These are phyloP conservation scores for Anguilla japonica DNA, from an alignment of 2,113 vertebrate species.

Conservation along the genomic window DNA sequence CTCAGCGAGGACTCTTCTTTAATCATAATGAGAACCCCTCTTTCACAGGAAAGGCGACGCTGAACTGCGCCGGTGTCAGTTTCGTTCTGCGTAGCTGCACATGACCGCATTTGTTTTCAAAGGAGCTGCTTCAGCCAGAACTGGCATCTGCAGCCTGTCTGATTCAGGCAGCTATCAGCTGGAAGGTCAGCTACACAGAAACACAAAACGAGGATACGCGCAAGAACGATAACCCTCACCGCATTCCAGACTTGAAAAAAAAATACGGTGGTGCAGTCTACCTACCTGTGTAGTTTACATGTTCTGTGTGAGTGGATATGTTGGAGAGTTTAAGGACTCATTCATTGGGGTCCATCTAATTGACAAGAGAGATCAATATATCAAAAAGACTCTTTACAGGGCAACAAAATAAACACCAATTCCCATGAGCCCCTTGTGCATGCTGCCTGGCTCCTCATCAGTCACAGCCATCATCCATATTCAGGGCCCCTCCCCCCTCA, in stretches of 20 bases:
- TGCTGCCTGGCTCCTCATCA: conserved; percentile 59
- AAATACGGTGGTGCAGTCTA: conserved; percentile 23
- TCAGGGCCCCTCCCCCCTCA: conserved; percentile 46
- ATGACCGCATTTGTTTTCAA: neutral
- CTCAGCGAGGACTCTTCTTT: neutral
- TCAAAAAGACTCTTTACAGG: conserved; percentile 63
- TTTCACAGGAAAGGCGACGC: neutral
- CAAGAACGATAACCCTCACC: neutral
- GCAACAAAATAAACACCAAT: conserved; percentile 57
- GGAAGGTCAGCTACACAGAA: neutral
- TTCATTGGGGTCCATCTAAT: conserved; percentile 71
- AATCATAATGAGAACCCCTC: neutral
- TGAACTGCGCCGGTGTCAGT: neutral
- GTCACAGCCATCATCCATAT: conserved; percentile 57
- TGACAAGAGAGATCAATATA: conserved; percentile 68
- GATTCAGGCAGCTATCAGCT: neutral
- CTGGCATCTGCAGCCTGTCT: neutral
- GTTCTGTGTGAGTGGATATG: conserved; percentile 27
- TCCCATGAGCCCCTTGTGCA: conserved; percentile 54
- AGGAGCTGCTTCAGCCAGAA: neutral
- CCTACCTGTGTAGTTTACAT: conserved; percentile 19
- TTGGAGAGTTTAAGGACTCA: conserved; percentile 55
- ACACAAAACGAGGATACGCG: neutral
- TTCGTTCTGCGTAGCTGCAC: neutral
- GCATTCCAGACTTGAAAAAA: conserved; percentile 13